Base-by-base conservation (phyloP, 2,888 invertebrate genomes). In the Cinara cedri region DNA sequence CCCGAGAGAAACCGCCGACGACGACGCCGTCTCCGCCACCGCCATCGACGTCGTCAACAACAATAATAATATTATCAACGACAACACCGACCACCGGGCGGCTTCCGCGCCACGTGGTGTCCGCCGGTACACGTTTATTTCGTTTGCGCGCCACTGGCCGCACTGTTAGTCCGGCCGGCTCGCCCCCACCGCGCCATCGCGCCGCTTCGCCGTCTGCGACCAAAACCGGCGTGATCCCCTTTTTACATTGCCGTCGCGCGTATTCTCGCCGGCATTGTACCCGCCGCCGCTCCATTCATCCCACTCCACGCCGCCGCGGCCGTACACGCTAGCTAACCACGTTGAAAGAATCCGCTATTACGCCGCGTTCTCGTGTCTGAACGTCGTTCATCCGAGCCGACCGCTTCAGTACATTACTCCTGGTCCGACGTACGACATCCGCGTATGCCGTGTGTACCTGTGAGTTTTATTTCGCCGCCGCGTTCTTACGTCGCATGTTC, bases 61-160 rank as follows among this genome's bases (percentile, higher is more conserved):
- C 34, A 34, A 34, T 34, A 34, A 34, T 34, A 34, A 34, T 34
- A 34, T 34, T 34, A 34, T 34, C 34, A 4, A 3, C 34, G 6
- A 6, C 34, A 34, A 34, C 6, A 34, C 34, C 34, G 34, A 6
- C 34, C 6, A 34, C 34, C 6, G 34, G 6, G 34, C 34, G 3
- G 6, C 34, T 34, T 3, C 34, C 34, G n/a, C 55, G 71, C 71
- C 71, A 71, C 71, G 71, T 71, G 71, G 71, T 71, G 16, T 14
- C 4, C 10, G 1, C 10, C 21, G 19, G 19, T 13, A 13, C 21
- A 55, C 71, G 11, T 55, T 71, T 19, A 55, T 55, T 71, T 71
- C 44, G 16, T 1, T 2, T 21, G 14, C 42, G 55, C 16, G 11
- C 19, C 14, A 16, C 11, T 16, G 71, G 71, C 42, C 4, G 16